Evolutionary conservation across 2,113 vertebrate genomes (phyloP).

Genomic region (Symphodus melops): DNA sequence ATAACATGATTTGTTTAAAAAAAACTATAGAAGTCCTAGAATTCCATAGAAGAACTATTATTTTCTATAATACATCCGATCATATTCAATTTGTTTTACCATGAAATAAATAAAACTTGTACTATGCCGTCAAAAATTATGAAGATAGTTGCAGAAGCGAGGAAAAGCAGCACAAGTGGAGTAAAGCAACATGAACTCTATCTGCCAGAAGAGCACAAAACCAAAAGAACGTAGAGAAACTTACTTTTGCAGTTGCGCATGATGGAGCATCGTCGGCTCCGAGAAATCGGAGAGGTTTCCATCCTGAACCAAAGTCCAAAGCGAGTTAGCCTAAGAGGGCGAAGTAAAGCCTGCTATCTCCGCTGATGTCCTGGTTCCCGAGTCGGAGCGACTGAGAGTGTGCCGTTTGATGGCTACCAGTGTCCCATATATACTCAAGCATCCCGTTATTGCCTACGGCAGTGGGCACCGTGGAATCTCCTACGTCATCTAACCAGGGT

Average conservation of each 20-base stretch:
- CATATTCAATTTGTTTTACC: not conserved
- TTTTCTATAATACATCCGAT: slow-evolving; percentile 1
- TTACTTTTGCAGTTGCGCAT: slow-evolving; percentile 83
- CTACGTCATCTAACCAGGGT: slow-evolving; percentile 82
- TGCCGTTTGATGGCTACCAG: slow-evolving; percentile 66
- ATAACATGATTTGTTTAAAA: too few relatives aligned
- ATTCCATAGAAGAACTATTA: too few relatives aligned
- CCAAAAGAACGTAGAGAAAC: slow-evolving; percentile 55
- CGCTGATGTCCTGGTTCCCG: slow-evolving; percentile 86
- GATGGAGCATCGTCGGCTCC: slow-evolving; percentile 84
- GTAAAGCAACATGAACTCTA: not conserved
- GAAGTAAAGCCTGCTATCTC: slow-evolving; percentile 85
- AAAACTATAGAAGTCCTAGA: too few relatives aligned
- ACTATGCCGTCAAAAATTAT: not conserved
- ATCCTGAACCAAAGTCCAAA: slow-evolving; percentile 87
- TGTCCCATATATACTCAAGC: slow-evolving; percentile 79
- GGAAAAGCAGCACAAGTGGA: not conserved
- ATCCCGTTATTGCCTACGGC: slow-evolving; percentile 79
- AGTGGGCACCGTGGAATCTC: slow-evolving; percentile 84
- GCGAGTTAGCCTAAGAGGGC: slow-evolving; percentile 85
- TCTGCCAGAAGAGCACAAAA: not conserved
- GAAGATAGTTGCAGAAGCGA: slow-evolving; percentile 2
- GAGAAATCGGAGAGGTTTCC: slow-evolving; percentile 81
- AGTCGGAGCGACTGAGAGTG: slow-evolving; percentile 86
- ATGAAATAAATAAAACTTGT: not conserved